These are phyloP conservation scores for Malurus elegans DNA, from an alignment of 2,113 vertebrate species.

Conservation along the genomic window DNA sequence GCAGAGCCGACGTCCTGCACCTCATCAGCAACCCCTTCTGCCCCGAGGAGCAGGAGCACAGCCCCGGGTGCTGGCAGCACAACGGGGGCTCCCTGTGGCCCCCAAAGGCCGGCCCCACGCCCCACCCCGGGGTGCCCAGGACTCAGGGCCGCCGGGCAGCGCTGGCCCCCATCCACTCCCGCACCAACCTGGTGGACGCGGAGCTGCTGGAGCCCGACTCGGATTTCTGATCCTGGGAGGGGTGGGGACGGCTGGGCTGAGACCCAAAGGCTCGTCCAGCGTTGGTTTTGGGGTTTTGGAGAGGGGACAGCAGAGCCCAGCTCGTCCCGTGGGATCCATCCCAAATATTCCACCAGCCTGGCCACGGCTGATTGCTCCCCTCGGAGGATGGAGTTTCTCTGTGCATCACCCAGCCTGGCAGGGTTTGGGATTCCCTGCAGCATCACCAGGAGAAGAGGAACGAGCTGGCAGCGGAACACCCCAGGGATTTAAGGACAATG, in stretches of 20 bases:
- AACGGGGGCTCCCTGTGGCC: neutral
- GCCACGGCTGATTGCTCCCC: fast-evolving
- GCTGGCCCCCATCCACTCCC: constrained; percentile 86
- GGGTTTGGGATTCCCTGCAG: neutral
- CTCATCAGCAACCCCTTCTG: constrained; percentile 74
- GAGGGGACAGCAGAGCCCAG: neutral
- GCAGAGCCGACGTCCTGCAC: constrained; percentile 52
- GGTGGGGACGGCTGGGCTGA: fast-evolving
- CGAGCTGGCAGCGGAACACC: fast-evolving
- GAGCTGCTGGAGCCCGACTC: constrained; percentile 91
- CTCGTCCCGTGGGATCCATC: fast-evolving
- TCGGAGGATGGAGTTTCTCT: fast-evolving
- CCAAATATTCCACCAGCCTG: fast-evolving
- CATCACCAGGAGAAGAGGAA: neutral
- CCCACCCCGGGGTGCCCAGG: constrained; percentile 19
- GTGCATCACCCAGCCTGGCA: fast-evolving
- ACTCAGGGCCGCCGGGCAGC: constrained; percentile 71
- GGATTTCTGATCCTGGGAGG: constrained; percentile 77
- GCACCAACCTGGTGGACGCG: constrained; percentile 90
- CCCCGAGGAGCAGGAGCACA: constrained; percentile 53
- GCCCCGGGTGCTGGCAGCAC: constrained; percentile 42
- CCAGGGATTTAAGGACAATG: neutral
- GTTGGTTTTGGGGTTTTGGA: too few relatives aligned
- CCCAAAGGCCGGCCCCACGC: neutral
- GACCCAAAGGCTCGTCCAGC: fast-evolving